Base-by-base conservation (phyloP, 1,140 invertebrate genomes). In the Marisa cornuarietis region DNA sequence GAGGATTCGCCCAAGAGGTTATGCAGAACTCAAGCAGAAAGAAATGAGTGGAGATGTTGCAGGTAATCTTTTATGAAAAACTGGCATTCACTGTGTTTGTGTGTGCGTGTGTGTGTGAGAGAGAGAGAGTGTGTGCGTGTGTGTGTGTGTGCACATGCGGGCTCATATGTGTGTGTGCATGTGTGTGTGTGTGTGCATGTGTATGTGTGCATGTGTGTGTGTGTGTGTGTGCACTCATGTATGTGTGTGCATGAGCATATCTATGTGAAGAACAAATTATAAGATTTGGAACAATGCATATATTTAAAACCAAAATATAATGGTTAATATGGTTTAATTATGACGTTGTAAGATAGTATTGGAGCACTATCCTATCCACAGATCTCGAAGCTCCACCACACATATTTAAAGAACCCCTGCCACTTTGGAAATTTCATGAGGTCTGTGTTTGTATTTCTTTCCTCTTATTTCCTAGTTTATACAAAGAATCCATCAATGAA, bases 361-460 rank as follows among this genome's bases (percentile, higher is more conserved):
- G 31, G 31, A 42, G 6, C 31, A 42, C 31, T 42, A 42, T 42
- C 31, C 31, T 4, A 20, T 42, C 31, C 51, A 16, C 74, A 76
- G 42, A 76, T 18, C 11, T 66, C 8, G 7, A 66, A 20, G n/a
- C 42, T 42, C 74, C 74, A 13, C 61, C 61, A 65, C 3, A 10
- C 20, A 22, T 31, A 62, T 14, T 22, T 8, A 77, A 69, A 20
- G 20, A 26, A n/a, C 76, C 76, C 14, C 49, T 77, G 63, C 65
- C 63, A 24, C 65, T 77, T 63, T 77, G 76, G 76, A 68, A 77
- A 16, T 77, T 77, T 26, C 54, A 51, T 0, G 62, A 77, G 63
- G 76, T 77, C 14, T n/a, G 18, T 14, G 54, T 11, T 58, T 58
- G 31, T 42, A 42, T 42, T 42, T 42, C 6, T 2, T 42, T 42